Conservation (phyloP, 2,113 vertebrate genomes). For the Mungos mungo region DNA sequence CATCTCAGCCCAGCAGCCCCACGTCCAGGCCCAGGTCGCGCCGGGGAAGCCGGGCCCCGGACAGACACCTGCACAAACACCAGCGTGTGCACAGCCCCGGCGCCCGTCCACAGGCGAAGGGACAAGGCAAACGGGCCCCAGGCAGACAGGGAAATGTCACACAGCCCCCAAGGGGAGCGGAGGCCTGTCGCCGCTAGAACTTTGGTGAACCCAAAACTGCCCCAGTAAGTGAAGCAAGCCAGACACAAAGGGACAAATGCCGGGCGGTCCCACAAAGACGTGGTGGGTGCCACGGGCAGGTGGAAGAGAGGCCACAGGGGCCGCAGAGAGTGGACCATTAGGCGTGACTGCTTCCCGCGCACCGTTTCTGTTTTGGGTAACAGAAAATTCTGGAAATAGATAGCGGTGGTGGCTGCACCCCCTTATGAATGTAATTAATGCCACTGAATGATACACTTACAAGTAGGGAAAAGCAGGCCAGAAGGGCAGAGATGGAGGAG, state of each 20-base stretch:
- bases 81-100: neutral
- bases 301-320: neutral
- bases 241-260: neutral
- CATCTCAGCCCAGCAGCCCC: neutral
- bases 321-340: rapidly evolving
- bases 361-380: neutral
- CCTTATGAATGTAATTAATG: too few relatives aligned
- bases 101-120: rapidly evolving
- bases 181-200: rapidly evolving
- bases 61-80: too few relatives aligned
- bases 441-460: too few relatives aligned
- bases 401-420: neutral
- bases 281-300: neutral
- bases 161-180: neutral
- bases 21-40: neutral
- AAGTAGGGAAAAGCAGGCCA: neutral
- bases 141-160: rapidly evolving
- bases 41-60: too few relatives aligned
- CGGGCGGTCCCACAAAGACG: rapidly evolving
- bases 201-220: neutral
- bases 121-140: rapidly evolving
- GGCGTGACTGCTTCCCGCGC: too few relatives aligned
- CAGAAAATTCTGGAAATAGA: neutral
- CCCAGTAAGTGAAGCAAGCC: neutral
- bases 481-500: neutral